These are phyloP conservation scores for Eupeodes latifasciatus DNA, from an alignment of 2,888 invertebrate genomes.

Conservation along the genomic window DNA sequence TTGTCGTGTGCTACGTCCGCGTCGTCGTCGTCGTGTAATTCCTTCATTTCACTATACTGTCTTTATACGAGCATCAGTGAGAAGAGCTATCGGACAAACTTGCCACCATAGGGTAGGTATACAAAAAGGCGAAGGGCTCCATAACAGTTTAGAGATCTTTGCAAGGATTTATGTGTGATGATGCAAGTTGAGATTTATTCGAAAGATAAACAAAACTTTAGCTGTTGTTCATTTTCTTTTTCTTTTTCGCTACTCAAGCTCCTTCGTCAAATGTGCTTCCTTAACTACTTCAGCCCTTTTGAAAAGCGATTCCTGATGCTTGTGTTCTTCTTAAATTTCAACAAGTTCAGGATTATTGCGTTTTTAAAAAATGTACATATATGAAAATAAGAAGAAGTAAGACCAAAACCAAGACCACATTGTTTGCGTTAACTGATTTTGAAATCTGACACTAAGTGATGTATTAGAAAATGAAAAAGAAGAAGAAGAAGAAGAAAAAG, in stretches of 20 bases:
- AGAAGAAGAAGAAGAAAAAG: no score
- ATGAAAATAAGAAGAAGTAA: background rate
- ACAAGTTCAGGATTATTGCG: conserved; percentile 31
- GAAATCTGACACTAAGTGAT: conserved; percentile 75
- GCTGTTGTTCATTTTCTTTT: conserved; percentile 4
- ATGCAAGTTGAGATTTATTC: conserved; percentile 71
- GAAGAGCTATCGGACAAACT: conserved; percentile 43
- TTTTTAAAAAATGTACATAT: conserved; percentile 36
- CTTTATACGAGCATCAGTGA: background rate
- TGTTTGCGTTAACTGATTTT: conserved; percentile 70
- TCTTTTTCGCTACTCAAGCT: background rate
- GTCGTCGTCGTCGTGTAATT: background rate
- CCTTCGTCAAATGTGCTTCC: conserved; percentile 8
- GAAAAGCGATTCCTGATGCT: conserved; percentile 24
- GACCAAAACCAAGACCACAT: conserved; percentile 40
- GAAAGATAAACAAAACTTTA: conserved; percentile 63
- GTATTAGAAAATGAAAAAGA: conserved; percentile 48
- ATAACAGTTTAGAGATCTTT: conserved; percentile 67
- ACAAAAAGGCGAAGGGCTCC: conserved; percentile 4
- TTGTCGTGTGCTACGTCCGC: background rate
- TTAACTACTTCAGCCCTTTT: conserved; percentile 44
- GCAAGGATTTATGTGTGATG: conserved; percentile 69
- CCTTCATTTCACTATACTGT: conserved; percentile 16
- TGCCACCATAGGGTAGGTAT: conserved; percentile 8
- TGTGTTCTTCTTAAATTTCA: conserved; percentile 62